Conservation (phyloP, 2,797 vertebrate species). For the Micrastur ruficollis region DNA sequence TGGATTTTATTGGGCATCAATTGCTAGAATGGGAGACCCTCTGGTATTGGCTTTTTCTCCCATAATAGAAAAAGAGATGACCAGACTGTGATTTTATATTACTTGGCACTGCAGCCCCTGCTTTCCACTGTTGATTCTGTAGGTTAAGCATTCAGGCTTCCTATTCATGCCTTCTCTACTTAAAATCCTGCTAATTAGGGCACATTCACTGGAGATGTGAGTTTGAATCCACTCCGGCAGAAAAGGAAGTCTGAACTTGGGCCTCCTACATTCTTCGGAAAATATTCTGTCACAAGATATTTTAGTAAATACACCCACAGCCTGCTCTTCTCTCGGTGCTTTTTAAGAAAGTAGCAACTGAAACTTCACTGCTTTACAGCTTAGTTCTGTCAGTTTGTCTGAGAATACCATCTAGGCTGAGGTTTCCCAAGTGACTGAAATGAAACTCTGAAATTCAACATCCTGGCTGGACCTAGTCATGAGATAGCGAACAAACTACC, state of each 20-base stretch:
- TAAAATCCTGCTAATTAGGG: not conserved
- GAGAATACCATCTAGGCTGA: not conserved
- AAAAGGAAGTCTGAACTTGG: conserved; percentile 5
- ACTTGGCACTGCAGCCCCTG: not conserved
- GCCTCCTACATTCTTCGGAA: not conserved
- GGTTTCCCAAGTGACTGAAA: not conserved
- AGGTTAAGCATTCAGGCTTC: not conserved
- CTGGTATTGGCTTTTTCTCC: not conserved
- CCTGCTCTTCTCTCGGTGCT: not conserved
- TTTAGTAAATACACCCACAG: conserved; percentile 26
- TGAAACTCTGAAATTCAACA: not conserved
- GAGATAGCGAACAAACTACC: not conserved
- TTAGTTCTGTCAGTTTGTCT: not conserved
- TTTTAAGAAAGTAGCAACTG: conserved; percentile 20
- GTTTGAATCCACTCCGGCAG: not conserved
- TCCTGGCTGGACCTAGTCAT: not conserved
- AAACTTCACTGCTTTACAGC: not conserved
- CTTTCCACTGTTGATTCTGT: not conserved
- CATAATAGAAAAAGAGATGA: not conserved
- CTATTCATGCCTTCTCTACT: not conserved
- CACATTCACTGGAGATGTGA: not conserved
- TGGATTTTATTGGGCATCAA: not conserved
- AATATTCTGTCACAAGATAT: not conserved
- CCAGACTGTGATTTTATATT: not conserved
- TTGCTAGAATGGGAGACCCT: not conserved